phyloP scores from a whole-genome alignment of 2,888 invertebrate species.

The Baronia brevicornis region DNA sequence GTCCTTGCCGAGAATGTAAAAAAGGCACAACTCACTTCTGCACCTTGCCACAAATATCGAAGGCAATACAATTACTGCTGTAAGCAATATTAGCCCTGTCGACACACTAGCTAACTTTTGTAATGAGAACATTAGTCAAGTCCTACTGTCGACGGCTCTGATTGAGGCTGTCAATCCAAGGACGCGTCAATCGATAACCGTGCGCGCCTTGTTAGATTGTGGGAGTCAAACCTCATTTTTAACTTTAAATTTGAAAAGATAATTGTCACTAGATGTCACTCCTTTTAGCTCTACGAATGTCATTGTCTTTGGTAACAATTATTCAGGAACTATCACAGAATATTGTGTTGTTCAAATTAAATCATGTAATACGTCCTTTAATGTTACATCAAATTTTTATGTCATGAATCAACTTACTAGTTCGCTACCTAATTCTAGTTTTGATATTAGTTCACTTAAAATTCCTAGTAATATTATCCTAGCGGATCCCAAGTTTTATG shows the following conservation, averaged over 20 bases:
- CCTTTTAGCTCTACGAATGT: constrained; percentile 13
- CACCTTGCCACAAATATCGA: constrained; percentile 5
- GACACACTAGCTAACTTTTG: not conserved
- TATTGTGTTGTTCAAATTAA: constrained; percentile 15
- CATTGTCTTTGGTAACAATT: constrained; percentile 20
- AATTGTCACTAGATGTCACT: constrained; percentile 10
- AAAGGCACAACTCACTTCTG: constrained; percentile 16
- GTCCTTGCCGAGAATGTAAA: constrained; percentile 16
- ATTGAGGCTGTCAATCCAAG: not conserved
- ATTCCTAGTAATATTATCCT: constrained; percentile 16
- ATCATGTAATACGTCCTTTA: constrained; percentile 11
- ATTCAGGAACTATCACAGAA: constrained; percentile 13
- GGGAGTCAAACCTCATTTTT: constrained; percentile 13
- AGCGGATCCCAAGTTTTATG: constrained; percentile 19
- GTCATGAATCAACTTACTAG: constrained; percentile 18
- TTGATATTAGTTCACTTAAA: constrained; percentile 10
- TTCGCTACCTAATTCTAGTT: constrained; percentile 14
- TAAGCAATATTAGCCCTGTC: not conserved
- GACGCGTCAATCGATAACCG: not conserved
- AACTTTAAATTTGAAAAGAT: constrained; percentile 6
- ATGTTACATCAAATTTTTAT: constrained; percentile 12
- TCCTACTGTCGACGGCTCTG: not conserved
- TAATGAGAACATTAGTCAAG: not conserved
- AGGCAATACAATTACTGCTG: too few relatives aligned
- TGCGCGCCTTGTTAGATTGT: constrained; percentile 8